Evolutionary conservation across 37 sponge, comb jelly and placozoan genomes (phyloP).

Genomic region (Hexactinellida sp.): DNA sequence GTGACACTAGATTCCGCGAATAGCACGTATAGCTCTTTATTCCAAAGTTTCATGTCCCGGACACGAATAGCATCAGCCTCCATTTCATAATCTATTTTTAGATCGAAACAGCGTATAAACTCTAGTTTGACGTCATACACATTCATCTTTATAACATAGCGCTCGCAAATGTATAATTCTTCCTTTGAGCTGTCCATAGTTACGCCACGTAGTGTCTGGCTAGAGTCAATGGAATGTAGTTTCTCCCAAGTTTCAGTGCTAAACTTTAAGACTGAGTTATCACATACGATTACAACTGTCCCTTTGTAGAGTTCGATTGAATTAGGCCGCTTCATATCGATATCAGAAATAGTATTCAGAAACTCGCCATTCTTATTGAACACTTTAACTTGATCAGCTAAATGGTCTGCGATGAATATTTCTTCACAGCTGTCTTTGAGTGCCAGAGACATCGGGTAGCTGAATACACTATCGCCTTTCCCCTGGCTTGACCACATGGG

Average conservation of each 20-base stretch:
- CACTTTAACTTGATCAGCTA: background rate
- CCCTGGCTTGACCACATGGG: background rate
- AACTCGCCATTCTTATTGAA: background rate
- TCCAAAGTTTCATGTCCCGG: background rate
- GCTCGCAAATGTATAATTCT: background rate
- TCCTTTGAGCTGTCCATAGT: background rate
- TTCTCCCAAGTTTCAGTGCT: background rate
- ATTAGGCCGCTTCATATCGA: background rate
- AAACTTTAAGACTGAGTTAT: background rate
- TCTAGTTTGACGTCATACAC: background rate
- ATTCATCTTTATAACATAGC: background rate
- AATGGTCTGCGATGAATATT: background rate
- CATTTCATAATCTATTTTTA: background rate
- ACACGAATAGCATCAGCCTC: background rate
- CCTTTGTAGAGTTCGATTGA: background rate
- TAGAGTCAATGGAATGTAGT: background rate
- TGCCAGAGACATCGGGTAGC: background rate
- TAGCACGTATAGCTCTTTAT: constrained; percentile 1
- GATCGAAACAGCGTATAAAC: background rate
- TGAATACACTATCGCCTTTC: background rate
- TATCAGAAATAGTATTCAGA: background rate
- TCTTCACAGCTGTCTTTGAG: background rate
- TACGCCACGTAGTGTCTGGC: background rate
- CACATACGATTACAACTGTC: background rate
- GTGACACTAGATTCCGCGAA: background rate